Base-by-base conservation (phyloP, 2,113 vertebrate species). In the Pachyramphus minor region DNA sequence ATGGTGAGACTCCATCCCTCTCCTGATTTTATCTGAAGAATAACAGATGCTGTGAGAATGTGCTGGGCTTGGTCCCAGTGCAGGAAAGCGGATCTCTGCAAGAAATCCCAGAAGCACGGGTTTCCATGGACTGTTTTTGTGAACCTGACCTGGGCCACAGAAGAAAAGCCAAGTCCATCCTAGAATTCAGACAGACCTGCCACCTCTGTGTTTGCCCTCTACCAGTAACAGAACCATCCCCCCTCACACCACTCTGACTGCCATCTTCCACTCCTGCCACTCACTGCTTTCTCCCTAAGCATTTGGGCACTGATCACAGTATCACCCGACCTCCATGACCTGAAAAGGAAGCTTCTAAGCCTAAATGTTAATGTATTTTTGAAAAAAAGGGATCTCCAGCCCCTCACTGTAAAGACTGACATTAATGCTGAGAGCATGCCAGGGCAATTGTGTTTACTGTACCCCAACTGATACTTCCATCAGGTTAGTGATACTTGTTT, bases 381-480 rank as follows among this genome's bases (percentile, higher is more conserved):
- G 3, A 8, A 50, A 56, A 75, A 73, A 75, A 58, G 0, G 0
- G 1, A n/a, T 60, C 49, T 67, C n/a, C 2, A 85, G 62, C 25
- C 47, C 35, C 25, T 64, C 23, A 24, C 30, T 55, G 9, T 49
- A 68, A 72, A 59, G 24, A 33, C n/a, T 72, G 37, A 63, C n/a
- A 52, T 58, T 2, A 71, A 31, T 3, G 0, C 14, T 55, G 73
- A 71, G 12, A 64, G 24, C 41, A 35, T 6, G 37, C 12, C 52
- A 62, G 31, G 37, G 31, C 50, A 60, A 4, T 17, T 22, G 14
- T 31, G 15, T 63, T 84, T 30, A 20, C 20, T 42, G 41, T n/a
- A 67, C 22, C 72, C 56, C 53, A 92, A 11, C 44, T 64, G 63
- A 42, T 81, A 31, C 22, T 75, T 90, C 17, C 19, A 6, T 39